These are phyloP conservation scores for Heterodera schachtii DNA, from an alignment of 1,140 invertebrate genomes.

Conservation along the genomic window DNA sequence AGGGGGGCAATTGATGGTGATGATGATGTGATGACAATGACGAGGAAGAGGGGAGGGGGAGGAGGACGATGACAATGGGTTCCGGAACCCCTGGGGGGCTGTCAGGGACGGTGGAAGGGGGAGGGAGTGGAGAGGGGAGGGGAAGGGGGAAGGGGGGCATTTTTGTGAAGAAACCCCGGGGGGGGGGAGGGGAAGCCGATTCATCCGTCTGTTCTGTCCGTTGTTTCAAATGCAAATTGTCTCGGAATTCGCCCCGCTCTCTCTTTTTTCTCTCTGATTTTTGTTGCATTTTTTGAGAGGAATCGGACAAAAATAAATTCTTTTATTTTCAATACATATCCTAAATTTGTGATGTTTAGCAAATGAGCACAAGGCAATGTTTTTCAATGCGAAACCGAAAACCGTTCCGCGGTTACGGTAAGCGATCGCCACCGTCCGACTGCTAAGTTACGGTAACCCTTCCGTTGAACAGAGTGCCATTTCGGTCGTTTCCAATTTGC, in stretches of 20 bases:
- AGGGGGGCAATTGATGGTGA: neutral
- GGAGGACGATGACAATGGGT: neutral
- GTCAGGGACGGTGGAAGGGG: neutral
- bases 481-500: neutral
- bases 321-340: neutral
- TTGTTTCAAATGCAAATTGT: neutral
- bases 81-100: neutral
- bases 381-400: neutral
- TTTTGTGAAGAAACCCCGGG: neutral
- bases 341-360: neutral
- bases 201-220: neutral
- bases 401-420: neutral
- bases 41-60: too few relatives aligned
- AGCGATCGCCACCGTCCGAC: neutral
- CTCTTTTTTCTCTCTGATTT: neutral
- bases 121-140: neutral
- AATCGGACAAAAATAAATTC: neutral
- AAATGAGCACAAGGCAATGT: neutral
- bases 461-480: neutral
- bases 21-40: too few relatives aligned
- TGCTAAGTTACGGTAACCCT: too few relatives aligned
- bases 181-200: neutral
- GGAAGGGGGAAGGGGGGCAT: too few relatives aligned
- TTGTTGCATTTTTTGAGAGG: neutral
- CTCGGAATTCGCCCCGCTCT: neutral